Evolutionary conservation across 2,888 invertebrate genomes (phyloP).

Genomic region (Deilephila porcellus): DNA sequence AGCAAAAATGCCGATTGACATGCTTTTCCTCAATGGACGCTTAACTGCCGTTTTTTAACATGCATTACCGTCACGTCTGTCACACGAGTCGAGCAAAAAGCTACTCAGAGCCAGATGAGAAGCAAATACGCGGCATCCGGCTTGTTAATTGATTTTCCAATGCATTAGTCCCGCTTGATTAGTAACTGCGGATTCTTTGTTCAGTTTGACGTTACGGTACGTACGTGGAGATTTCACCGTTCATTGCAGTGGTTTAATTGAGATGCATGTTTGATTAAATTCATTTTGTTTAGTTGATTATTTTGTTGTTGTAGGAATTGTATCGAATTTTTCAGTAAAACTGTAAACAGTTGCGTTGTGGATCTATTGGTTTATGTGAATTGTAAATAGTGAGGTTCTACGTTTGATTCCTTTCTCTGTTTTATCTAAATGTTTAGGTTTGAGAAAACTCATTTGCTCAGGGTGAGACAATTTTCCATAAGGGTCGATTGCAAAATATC

Average conservation of each 20-base stretch:
- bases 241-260: not conserved
- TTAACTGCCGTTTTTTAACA: not conserved
- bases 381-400: no score
- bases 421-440: no score
- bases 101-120: constrained; percentile 40
- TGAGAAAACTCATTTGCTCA: no score
- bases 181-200: constrained; percentile 9
- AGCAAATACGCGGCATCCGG: constrained; percentile 41
- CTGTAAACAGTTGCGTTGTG: no score
- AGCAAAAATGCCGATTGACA: not conserved
- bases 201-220: constrained; percentile 29
- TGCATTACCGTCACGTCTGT: constrained; percentile 13
- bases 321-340: no score
- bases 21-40: not conserved
- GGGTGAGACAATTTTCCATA: no score
- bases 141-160: constrained; percentile 45
- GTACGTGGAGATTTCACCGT: not conserved
- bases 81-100: constrained; percentile 41
- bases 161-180: constrained; percentile 39
- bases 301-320: no score
- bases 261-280: no score
- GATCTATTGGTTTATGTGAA: no score
- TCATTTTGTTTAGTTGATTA: no score
- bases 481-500: no score
- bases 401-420: no score